Percentiles rank a stretch among this genome's conserved stretches.
Evolutionary conservation across 2,113 vertebrate genomes (phyloP).

Genomic region (Litocranius walleri): DNA sequence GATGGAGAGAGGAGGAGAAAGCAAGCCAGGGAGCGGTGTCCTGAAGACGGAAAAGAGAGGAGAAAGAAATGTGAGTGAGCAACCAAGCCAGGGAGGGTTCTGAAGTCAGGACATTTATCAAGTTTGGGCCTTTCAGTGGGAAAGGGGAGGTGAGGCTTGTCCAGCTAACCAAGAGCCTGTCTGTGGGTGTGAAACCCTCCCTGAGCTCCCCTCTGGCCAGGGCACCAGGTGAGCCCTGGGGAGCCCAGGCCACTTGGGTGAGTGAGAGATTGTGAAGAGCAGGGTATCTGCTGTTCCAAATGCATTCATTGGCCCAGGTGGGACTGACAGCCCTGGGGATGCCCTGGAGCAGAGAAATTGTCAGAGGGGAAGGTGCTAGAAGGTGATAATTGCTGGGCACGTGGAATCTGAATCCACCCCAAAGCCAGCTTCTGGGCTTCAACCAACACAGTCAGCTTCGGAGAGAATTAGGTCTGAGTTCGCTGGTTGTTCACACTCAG

Average conservation of each 20-base stretch:
- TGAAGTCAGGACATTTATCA: not conserved
- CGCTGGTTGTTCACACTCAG: constrained; percentile 63
- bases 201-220: not conserved
- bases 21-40: too few species aligned
- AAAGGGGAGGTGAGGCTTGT: too few species aligned
- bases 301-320: not conserved
- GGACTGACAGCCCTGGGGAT: constrained; percentile 47
- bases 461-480: constrained; percentile 31
- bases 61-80: too few species aligned
- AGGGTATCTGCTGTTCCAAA: constrained; percentile 44
- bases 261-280: not conserved
- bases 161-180: rapidly evolving
- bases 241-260: not conserved
- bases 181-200: not conserved
- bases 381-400: constrained; percentile 50
- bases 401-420: constrained; percentile 1
- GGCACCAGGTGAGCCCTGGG: rapidly evolving
- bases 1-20: not conserved
- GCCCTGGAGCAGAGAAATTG: constrained; percentile 61
- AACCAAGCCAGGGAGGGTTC: not conserved
- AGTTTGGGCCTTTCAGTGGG: rapidly evolving
- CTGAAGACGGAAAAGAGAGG: not conserved
- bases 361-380: constrained; percentile 45
- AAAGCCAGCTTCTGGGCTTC: not conserved
- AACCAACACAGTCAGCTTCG: not conserved